Percentiles rank a stretch among this genome's conserved stretches.
Evolutionary conservation across 1,140 invertebrate genomes (phyloP).

Genomic region (Drosophila ercepeae): DNA sequence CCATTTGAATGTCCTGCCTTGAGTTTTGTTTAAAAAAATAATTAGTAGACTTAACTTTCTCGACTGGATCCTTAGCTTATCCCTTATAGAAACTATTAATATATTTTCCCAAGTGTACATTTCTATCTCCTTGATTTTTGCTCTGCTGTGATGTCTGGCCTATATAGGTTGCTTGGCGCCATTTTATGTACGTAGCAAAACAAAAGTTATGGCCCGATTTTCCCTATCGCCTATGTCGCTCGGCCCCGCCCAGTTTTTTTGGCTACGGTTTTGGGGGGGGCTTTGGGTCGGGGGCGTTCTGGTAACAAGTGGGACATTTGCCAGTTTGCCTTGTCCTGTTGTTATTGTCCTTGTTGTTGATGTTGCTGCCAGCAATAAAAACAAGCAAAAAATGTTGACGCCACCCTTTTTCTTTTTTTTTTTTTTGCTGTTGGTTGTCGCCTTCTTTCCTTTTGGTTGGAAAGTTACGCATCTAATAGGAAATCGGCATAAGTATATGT

Average conservation of each 20-base stretch:
- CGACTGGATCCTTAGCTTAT: neutral
- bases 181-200: slow-evolving; percentile 81
- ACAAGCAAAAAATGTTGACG: slow-evolving; percentile 76
- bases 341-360: slow-evolving; percentile 47
- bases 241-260: slow-evolving; percentile 25
- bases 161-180: slow-evolving; percentile 81
- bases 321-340: slow-evolving; percentile 55
- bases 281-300: slow-evolving; percentile 31
- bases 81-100: neutral
- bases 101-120: slow-evolving; percentile 18
- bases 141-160: slow-evolving; percentile 63
- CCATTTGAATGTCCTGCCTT: too few relatives aligned
- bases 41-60: neutral
- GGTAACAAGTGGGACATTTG: slow-evolving; percentile 81
- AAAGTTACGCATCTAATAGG: slow-evolving; percentile 57
- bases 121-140: slow-evolving; percentile 30
- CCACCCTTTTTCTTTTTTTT: slow-evolving; percentile 73
- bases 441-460: slow-evolving; percentile 27
- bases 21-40: too few relatives aligned
- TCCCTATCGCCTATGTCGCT: slow-evolving; percentile 48
- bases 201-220: slow-evolving; percentile 81
- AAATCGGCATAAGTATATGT: slow-evolving; percentile 80
- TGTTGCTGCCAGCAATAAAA: slow-evolving; percentile 78
- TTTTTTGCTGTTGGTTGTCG: slow-evolving; percentile 4
- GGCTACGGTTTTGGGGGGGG: neutral